These are phyloP conservation scores for Scophthalmus maximus DNA, from an alignment of 2,113 vertebrate species.

Conservation along the genomic window DNA sequence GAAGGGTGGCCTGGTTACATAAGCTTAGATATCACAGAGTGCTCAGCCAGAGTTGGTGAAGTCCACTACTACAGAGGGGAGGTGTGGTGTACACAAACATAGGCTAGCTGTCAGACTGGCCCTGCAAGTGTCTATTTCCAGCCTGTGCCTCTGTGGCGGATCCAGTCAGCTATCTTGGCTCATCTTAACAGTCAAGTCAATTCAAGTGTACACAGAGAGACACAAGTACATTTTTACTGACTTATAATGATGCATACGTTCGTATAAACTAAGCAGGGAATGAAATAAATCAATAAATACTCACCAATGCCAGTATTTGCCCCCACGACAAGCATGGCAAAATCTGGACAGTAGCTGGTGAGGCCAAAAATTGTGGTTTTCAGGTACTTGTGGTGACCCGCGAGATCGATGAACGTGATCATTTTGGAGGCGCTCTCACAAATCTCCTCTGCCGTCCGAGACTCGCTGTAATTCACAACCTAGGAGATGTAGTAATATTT, in stretches of 20 bases:
- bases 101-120: background rate
- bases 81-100: slow-evolving; percentile 49
- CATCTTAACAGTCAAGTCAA: background rate
- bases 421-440: slow-evolving; percentile 99
- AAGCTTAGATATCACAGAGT: slow-evolving; percentile 57
- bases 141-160: background rate
- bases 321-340: slow-evolving; percentile 97
- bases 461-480: slow-evolving; percentile 99
- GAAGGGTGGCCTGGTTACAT: slow-evolving; percentile 49
- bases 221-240: background rate
- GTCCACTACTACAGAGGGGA: slow-evolving; percentile 8
- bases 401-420: slow-evolving; percentile 99
- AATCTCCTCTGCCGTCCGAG: slow-evolving; percentile 96
- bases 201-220: background rate
- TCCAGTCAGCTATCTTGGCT: background rate
- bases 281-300: background rate
- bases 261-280: background rate
- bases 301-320: slow-evolving; percentile 98
- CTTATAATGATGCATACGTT: background rate
- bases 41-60: slow-evolving; percentile 17
- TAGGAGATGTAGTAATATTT: slow-evolving; percentile 48
- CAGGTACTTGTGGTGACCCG: slow-evolving; percentile 98
- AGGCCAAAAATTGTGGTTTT: slow-evolving; percentile 99
- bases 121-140: slow-evolving; percentile 21
- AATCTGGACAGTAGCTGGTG: slow-evolving; percentile 98